Conservation (phyloP, 2,113 vertebrate genomes). For the Tinamus guttatus region DNA sequence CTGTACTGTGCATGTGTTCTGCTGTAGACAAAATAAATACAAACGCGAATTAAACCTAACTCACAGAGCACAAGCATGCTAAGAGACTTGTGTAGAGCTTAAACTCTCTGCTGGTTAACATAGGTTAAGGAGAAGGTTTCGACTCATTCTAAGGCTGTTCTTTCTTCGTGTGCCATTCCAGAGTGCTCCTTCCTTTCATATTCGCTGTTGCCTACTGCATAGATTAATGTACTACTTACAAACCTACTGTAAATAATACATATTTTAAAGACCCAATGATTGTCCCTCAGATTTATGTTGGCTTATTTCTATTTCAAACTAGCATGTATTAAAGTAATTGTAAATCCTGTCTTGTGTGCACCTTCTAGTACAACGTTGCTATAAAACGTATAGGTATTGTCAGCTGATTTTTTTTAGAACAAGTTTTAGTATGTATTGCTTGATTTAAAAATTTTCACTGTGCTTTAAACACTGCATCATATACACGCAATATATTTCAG, state of each 20-base stretch:
- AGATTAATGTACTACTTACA: background rate
- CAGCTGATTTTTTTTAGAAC: background rate
- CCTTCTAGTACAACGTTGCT: background rate
- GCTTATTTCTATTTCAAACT: conserved; percentile 1
- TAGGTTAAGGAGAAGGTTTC: background rate
- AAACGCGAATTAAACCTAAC: background rate
- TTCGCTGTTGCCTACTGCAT: background rate
- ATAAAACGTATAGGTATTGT: conserved; percentile 13
- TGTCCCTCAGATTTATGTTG: conserved; percentile 21
- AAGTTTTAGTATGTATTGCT: conserved; percentile 45
- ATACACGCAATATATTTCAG: conserved; percentile 54
- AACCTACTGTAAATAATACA: conserved; percentile 12
- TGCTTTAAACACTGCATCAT: conserved; percentile 35
- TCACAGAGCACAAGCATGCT: too few relatives aligned
- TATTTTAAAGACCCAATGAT: conserved; percentile 34
- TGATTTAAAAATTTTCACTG: conserved; percentile 58
- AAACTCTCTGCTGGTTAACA: background rate
- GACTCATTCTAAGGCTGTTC: background rate
- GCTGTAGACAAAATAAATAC: background rate
- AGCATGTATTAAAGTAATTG: conserved; percentile 49
- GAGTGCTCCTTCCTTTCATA: background rate
- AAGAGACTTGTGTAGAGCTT: background rate
- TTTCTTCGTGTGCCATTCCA: background rate
- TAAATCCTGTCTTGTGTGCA: conserved; percentile 15
- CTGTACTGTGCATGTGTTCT: background rate